Evolutionary conservation across 1,140 invertebrate species (phyloP), one percentile per base, ranked within the genome.

Genomic region (Brachionus sp.): DNA sequence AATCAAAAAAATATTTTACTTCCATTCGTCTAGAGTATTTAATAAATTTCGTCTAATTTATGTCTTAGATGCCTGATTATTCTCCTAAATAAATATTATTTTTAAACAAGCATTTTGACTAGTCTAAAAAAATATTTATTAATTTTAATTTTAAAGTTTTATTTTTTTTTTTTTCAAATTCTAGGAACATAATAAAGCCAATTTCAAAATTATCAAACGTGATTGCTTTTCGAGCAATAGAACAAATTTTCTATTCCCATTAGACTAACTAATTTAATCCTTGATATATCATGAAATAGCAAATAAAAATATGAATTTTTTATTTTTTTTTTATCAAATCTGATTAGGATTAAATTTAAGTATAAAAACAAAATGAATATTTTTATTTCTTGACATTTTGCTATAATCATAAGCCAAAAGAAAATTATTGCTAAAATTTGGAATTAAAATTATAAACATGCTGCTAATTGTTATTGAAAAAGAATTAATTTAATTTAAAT

Each of bases 331-430:
- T 16, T 42, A 70, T 68, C 64, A 68, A 68, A 68, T 70, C 66
- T 70, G 66, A 70, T 70, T 70, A 70, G 66, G 35, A 70, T 70
- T 70, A 39, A 70, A 70, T 70, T 70, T 70, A 70, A 39, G 12
- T 33, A 70, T 70, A 39, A 70, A 70, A 70, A 39, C 39, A 33
- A 37, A 29, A 64, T 25, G 23, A 57, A 66, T 35, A 66, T 23
- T 23, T 70, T 70, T 70, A 70, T 70, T 70, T 39, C 66, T 39
- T 39, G 33, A 42, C 66, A 42, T 70, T 70, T 70, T 16, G 7
- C 16, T 39, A 9, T 70, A 66, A 66, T 33, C 7, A 33, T 9
- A 66, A 35, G 4, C 33, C 33, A 33, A 66, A 37, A 13, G 64
- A 66, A 66, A 66, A 66, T 57, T 19, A 16, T n/a, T n/a, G 50